Base-by-base conservation (phyloP, 1,140 invertebrate genomes). In the Bradynema listronoti region DNA sequence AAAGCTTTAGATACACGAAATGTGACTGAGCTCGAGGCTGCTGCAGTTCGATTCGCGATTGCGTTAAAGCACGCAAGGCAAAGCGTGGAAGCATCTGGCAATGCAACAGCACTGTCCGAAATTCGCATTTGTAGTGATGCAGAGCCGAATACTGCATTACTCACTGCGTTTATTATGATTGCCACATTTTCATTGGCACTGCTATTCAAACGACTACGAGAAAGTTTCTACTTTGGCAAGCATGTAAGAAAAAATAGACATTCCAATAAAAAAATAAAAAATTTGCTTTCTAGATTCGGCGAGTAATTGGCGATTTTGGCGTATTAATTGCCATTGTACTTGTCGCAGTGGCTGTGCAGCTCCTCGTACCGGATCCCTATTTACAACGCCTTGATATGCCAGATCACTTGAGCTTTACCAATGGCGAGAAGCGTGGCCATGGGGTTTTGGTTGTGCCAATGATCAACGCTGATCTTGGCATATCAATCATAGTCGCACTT, bases 271-370 rank as follows among this genome's bases (percentile, higher is more conserved):
- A n/a, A n/a, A n/a, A n/a, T n/a, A n/a, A n/a, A n/a, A n/a, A n/a
- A n/a, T n/a, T n/a, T n/a, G n/a, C n/a, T n/a, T 75, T 83, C 45
- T 75, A 89, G 88, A 86, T 87, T 24, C 83, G 91, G 42, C 83
- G 91, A 78, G 89, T 90, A 1, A 83, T 96, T 11, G 91, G 91
- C 16, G 91, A 96, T 79, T 96, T 96, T 79, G 91, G 91, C n/a
- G 90, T 96, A 6, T 89, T 91, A 0, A 92, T 95, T 65, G 89
- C 91, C n/a, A 91, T 97, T 61, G 82, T 91, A n/a, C 78, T 87
- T 2, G 94, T 96, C 84, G 89, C 90, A 9, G 25, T 72, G 22
- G 34, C 52, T 7, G 89, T 91, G 72, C 87, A 85, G 69, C 70
- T 87, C 2, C 83, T 87, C 51, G 83, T 85, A 16, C 68, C 70